Conservation (phyloP, 2,113 vertebrate species). For the Strix uralensis region DNA sequence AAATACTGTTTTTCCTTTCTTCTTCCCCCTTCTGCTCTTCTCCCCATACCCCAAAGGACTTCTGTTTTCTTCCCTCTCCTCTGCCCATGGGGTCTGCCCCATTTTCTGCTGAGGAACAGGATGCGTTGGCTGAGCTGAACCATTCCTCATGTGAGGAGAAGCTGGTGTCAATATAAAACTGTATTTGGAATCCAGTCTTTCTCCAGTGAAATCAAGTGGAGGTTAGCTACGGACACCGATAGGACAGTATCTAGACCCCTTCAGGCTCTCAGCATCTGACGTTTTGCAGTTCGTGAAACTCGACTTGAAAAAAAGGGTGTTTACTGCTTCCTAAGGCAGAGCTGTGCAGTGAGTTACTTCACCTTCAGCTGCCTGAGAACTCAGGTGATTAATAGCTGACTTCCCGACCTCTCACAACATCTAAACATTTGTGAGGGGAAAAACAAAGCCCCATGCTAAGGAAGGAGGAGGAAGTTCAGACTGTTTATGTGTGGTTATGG, state of each 20-base stretch:
- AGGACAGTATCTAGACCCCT: not conserved
- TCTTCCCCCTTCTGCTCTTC: not conserved
- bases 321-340: not conserved
- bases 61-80: not conserved
- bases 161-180: not conserved
- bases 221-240: not conserved
- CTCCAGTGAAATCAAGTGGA: not conserved
- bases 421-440: not conserved
- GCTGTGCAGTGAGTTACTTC: not conserved
- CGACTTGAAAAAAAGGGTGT: not conserved
- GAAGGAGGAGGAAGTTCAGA: conserved; percentile 38
- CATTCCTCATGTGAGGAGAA: not conserved
- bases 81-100: not conserved
- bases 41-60: not conserved
- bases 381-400: not conserved
- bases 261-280: not conserved
- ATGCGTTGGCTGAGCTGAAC: not conserved
- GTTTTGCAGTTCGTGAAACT: not conserved
- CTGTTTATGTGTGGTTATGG: conserved; percentile 37
- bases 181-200: not conserved
- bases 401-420: not conserved
- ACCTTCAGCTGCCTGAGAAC: not conserved
- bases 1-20: not conserved
- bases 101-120: not conserved
- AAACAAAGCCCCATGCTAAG: not conserved